phyloP scores from a whole-genome alignment of 2,113 vertebrate species.

The Rattus rattus region DNA sequence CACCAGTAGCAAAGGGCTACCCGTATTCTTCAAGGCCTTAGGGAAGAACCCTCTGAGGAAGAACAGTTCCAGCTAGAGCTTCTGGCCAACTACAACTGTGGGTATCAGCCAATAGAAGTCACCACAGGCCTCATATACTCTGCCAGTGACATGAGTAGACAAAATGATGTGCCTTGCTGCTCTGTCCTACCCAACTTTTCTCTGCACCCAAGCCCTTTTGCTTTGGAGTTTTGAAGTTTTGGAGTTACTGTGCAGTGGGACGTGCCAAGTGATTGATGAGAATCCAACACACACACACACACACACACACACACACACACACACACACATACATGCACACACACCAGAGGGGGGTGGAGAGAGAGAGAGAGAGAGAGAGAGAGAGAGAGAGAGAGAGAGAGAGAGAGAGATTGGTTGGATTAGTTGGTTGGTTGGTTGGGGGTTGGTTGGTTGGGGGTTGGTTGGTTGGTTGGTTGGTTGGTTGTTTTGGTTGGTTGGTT shows the following conservation, averaged over 20 bases:
- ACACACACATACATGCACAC: background rate
- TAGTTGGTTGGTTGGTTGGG: too few species aligned
- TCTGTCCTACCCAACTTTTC: background rate
- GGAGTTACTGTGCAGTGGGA: background rate
- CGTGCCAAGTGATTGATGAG: constrained; percentile 19
- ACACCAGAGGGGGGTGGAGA: background rate
- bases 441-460: too few species aligned
- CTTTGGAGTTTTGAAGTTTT: constrained; percentile 4
- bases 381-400: background rate
- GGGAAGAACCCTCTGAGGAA: background rate
- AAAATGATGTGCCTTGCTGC: background rate
- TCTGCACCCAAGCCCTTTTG: background rate
- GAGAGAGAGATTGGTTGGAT: too few species aligned
- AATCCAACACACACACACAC: background rate
- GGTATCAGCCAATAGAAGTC: background rate
- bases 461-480: too few species aligned
- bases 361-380: background rate
- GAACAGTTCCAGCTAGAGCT: background rate
- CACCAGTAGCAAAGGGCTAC: background rate
- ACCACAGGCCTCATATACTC: background rate
- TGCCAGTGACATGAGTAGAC: background rate
- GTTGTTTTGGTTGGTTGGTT: too few species aligned
- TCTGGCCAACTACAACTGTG: background rate
- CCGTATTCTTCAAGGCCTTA: background rate
- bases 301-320: background rate